phyloP scores from a whole-genome alignment of 2,888 invertebrate species.

The Hydroisotoma schaefferi region DNA sequence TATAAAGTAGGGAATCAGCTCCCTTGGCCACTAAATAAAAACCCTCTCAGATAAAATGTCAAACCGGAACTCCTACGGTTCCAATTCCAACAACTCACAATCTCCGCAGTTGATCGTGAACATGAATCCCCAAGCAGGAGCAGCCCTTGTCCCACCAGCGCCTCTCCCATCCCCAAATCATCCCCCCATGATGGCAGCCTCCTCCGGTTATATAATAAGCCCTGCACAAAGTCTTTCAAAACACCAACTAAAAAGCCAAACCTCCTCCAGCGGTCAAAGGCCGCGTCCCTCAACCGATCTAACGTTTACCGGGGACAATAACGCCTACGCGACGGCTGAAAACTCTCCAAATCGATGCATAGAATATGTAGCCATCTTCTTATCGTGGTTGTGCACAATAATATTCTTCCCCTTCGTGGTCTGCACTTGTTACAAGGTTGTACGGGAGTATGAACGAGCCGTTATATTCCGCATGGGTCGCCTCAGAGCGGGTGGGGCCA shows the following conservation, averaged over 20 bases:
- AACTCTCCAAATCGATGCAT: conserved; percentile 19
- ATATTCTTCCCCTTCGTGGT: conserved; percentile 25
- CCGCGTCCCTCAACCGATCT: neutral
- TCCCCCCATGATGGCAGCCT: neutral
- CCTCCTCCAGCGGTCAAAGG: neutral
- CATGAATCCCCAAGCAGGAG: too few species aligned
- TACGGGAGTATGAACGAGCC: conserved; percentile 57
- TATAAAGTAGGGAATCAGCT: neutral
- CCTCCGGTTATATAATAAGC: neutral
- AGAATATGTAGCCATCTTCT: conserved; percentile 30
- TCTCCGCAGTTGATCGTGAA: neutral
- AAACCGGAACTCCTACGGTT: conserved; percentile 29
- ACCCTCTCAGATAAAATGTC: conserved; percentile 12
- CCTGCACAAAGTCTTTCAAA: too few species aligned
- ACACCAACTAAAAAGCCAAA: neutral
- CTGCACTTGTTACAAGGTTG: conserved; percentile 51
- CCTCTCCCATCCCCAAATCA: too few species aligned
- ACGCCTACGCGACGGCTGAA: neutral
- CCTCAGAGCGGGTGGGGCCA: conserved; percentile 55
- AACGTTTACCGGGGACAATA: neutral
- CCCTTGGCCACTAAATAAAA: too few species aligned
- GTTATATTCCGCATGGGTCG: conserved; percentile 57
- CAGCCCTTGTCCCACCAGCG: neutral
- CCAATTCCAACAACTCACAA: conserved; percentile 19
- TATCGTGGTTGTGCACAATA: conserved; percentile 27